These are phyloP conservation scores for Gambusia holbrooki DNA, from an alignment of 2,113 vertebrate species.

Conservation along the genomic window DNA sequence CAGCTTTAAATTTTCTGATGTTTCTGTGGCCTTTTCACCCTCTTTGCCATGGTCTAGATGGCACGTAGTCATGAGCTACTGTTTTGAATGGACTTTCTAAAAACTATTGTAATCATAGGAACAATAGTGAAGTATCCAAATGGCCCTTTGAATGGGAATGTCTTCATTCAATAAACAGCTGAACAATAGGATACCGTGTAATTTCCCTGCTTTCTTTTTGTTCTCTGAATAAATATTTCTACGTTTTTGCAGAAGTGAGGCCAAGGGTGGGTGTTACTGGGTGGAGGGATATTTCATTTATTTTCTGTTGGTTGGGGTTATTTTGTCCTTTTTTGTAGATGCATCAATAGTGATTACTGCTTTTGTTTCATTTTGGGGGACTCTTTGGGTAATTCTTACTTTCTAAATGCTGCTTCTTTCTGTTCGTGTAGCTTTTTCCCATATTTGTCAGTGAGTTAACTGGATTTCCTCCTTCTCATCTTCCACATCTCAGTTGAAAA, in stretches of 20 bases:
- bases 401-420: neutral
- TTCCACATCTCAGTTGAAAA: slow-evolving; percentile 40
- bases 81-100: slow-evolving; percentile 62
- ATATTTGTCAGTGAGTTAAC: slow-evolving; percentile 11
- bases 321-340: slow-evolving; percentile 14
- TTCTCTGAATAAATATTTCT: slow-evolving; percentile 63
- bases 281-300: slow-evolving; percentile 34
- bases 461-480: slow-evolving; percentile 30
- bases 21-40: slow-evolving; percentile 68
- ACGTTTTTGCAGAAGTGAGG: slow-evolving; percentile 44
- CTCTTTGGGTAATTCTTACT: slow-evolving; percentile 16
- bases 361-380: slow-evolving; percentile 9
- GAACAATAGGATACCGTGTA: slow-evolving; percentile 68
- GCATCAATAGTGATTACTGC: slow-evolving; percentile 12
- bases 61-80: slow-evolving; percentile 56
- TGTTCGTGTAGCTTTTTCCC: slow-evolving; percentile 21
- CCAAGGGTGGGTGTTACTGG: slow-evolving; percentile 23
- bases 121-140: slow-evolving; percentile 65
- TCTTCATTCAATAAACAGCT: slow-evolving; percentile 69
- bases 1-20: neutral
- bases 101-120: slow-evolving; percentile 57
- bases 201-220: slow-evolving; percentile 65
- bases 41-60: slow-evolving; percentile 28
- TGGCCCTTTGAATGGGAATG: slow-evolving; percentile 51
- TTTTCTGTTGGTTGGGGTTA: slow-evolving; percentile 33